phyloP scores from a whole-genome alignment of 2,113 vertebrate genomes.

The Nannobrachium achirus region DNA sequence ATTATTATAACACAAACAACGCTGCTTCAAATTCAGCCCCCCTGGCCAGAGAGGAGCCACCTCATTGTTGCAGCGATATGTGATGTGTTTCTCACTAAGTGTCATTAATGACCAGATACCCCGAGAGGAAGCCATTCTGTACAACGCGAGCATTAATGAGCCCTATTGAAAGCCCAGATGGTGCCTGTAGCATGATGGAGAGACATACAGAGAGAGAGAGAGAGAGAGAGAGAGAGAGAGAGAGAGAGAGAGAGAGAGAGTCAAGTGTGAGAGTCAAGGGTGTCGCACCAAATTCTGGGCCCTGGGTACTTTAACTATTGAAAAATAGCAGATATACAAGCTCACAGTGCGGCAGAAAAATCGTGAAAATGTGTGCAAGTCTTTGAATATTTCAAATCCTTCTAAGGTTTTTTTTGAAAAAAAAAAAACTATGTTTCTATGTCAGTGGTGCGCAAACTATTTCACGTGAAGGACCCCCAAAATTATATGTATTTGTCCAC shows the following conservation, averaged over 20 bases:
- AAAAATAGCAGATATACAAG: too few relatives aligned
- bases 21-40: slow-evolving; percentile 65
- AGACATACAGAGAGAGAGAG: slow-evolving; percentile 19
- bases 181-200: slow-evolving; percentile 52
- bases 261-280: too few relatives aligned
- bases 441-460: too few relatives aligned
- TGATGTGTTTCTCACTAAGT: slow-evolving; percentile 71
- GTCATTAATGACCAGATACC: slow-evolving; percentile 72
- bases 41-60: slow-evolving; percentile 55
- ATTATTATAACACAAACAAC: slow-evolving; percentile 47
- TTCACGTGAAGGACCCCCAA: too few relatives aligned
- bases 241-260: neutral
- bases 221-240: slow-evolving; percentile 30
- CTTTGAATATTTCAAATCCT: too few relatives aligned
- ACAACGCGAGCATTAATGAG: slow-evolving; percentile 74
- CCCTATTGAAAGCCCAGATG: slow-evolving; percentile 74
- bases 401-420: too few relatives aligned
- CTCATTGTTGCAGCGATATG: slow-evolving; percentile 64
- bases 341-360: too few relatives aligned
- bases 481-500: too few relatives aligned
- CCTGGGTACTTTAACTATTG: too few relatives aligned
- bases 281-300: too few relatives aligned
- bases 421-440: too few relatives aligned
- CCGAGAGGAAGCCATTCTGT: slow-evolving; percentile 54
- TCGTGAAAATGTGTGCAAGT: too few relatives aligned